Percentiles rank a stretch among this genome's conserved stretches.
phyloP scores from a whole-genome alignment of 2,888 invertebrate species.

The Volucella bombylans region DNA sequence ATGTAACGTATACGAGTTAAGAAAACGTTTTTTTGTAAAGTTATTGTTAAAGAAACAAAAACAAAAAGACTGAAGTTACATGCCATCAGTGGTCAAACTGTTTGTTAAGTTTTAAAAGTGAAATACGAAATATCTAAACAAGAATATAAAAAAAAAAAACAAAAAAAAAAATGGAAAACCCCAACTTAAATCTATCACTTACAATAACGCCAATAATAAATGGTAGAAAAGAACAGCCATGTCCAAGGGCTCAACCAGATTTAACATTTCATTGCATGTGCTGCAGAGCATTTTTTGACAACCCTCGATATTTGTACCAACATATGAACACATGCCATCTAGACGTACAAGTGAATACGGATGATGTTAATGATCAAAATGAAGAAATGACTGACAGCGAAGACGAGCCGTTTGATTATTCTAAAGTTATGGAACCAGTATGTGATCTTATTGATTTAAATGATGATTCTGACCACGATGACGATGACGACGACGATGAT shows the following conservation, averaged over 20 bases:
- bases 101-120: conserved; percentile 57
- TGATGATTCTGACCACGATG: conserved; percentile 65
- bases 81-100: conserved; percentile 42
- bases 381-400: conserved; percentile 75
- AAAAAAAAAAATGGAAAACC: conserved; percentile 52
- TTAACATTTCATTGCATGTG: conserved; percentile 82
- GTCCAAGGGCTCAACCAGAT: conserved; percentile 78
- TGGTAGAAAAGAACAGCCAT: conserved; percentile 74
- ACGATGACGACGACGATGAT: conserved; percentile 75
- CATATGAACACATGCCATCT: conserved; percentile 81
- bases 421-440: conserved; percentile 81
- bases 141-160: neutral
- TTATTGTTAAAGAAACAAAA: conserved; percentile 43
- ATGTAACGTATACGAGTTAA: conserved; percentile 41
- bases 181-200: conserved; percentile 77
- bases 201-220: conserved; percentile 81
- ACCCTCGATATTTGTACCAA: conserved; percentile 80
- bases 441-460: conserved; percentile 78
- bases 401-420: conserved; percentile 78
- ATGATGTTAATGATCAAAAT: conserved; percentile 50
- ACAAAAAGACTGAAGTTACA: conserved; percentile 4
- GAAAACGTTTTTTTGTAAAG: conserved; percentile 52
- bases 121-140: conserved; percentile 39
- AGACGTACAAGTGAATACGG: conserved; percentile 68
- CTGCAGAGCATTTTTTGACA: conserved; percentile 80